Evolutionary conservation across 2,888 invertebrate genomes (phyloP), one percentile per base, ranked within the genome.

Genomic region (Leptura quadrifasciata): DNA sequence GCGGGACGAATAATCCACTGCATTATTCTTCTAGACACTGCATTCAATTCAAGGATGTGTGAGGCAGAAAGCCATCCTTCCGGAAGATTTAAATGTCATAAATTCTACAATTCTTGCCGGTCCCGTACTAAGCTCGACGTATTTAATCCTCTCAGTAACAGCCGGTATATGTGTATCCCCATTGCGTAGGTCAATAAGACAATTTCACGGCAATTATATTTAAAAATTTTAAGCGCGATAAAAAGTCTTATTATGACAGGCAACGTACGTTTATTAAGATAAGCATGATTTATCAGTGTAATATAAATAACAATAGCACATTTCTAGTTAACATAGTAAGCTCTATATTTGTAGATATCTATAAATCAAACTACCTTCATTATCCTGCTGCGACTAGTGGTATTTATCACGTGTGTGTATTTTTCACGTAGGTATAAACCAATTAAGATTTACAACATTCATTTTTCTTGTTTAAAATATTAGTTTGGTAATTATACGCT

Each of bases 221-320:
- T 20, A 63, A 63, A 31, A 63, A 35, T 1, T 18, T 20, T 35
- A 18, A 18, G 27, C n/a, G 71, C 20, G 61, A 71, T 61, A 71
- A 61, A 47, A 63, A 47, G 12, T 17, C 27, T 12, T 61, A 39
- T 61, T 61, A 61, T 52, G 71, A 61, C 71, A 61, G 58, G 61
- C 47, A 60, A 71, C 61, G 21, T 71, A 52, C 52, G 71, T 61
- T 17, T 47, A 60, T 71, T 35, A 24, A 58, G 69, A 70, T 70
- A 70, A 70, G 39, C n/a, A 21, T 70, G 69, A 70, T 70, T 70
- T 70, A 70, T 58, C 35, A 58, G 15, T 31, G 39, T 17, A 57
- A 55, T 70, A 70, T 18, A 70, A 64, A 54, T 67, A 67, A n/a
- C n/a, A n/a, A 60, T 47, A 58, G 20, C 57, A 12, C 35, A 17